These are phyloP conservation scores for Neodiprion fabricii DNA, from an alignment of 1,140 invertebrate species.

Conservation along the genomic window DNA sequence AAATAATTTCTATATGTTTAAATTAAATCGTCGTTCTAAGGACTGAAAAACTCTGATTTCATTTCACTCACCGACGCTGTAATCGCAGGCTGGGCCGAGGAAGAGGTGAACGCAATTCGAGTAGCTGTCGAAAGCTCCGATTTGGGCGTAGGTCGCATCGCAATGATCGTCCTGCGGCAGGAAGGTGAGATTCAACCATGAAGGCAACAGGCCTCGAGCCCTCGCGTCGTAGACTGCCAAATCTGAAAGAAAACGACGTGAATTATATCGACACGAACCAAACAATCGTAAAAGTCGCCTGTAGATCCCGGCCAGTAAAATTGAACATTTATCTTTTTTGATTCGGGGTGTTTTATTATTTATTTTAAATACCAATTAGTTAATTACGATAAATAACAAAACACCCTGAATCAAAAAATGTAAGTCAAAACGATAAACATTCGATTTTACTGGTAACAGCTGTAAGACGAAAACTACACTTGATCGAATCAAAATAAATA, in stretches of 20 bases:
- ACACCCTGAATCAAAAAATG: too few relatives aligned
- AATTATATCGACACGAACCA: not conserved
- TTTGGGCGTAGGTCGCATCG: conserved; percentile 71
- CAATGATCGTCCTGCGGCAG: conserved; percentile 71
- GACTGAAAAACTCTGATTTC: too few relatives aligned
- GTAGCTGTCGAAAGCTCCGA: conserved; percentile 72
- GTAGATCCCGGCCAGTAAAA: conserved; percentile 6
- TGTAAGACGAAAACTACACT: too few relatives aligned
- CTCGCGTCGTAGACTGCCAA: conserved; percentile 63
- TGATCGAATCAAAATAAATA: too few relatives aligned
- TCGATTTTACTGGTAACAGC: not conserved
- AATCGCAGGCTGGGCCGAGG: conserved; percentile 78
- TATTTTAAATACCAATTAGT: too few relatives aligned
- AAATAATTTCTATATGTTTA: too few relatives aligned
- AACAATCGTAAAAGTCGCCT: too few relatives aligned
- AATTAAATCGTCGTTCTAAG: too few relatives aligned
- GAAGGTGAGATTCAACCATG: conserved; percentile 66
- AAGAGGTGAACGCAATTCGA: conserved; percentile 73
- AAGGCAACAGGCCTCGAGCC: conserved; percentile 59
- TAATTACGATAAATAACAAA: too few relatives aligned
- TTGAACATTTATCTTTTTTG: not conserved
- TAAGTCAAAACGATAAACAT: too few relatives aligned
- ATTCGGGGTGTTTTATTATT: too few relatives aligned
- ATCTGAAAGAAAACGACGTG: conserved; percentile 45
- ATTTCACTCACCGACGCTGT: conserved; percentile 70